A percentile compares a stretch with the other conserved stretches of the same genome.
Evolutionary conservation across 2,113 vertebrate species (phyloP).

Genomic region (Accipiter cooperii): DNA sequence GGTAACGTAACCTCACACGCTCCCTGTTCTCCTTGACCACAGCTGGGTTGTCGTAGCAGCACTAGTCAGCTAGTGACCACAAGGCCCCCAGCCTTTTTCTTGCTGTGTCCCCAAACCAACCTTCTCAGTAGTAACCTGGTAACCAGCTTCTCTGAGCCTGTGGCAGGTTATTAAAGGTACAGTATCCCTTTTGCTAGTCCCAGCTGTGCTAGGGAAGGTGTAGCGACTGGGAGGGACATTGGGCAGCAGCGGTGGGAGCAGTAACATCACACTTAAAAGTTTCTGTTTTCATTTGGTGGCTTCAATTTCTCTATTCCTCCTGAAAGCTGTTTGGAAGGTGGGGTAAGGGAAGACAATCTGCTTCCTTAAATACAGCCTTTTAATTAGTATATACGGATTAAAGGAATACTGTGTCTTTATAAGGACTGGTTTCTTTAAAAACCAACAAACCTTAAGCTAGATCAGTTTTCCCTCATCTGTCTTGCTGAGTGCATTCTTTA

Average conservation of each 20-base stretch:
- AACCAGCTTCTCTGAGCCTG: conserved; percentile 32
- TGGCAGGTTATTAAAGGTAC: conserved; percentile 63
- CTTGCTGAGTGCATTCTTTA: conserved; percentile 62
- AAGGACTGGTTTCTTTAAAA: conserved; percentile 52
- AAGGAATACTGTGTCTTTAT: conserved; percentile 73
- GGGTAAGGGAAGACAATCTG: neutral
- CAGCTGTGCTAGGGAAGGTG: conserved; percentile 10
- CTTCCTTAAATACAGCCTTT: neutral
- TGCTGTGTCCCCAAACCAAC: neutral
- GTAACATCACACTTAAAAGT: neutral
- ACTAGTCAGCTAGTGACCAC: conserved; percentile 22
- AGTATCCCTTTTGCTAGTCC: conserved; percentile 68
- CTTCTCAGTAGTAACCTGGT: conserved; percentile 16
- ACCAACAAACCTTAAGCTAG: neutral
- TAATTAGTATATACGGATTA: conserved; percentile 20
- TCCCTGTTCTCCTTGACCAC: conserved; percentile 55
- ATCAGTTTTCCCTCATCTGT: conserved; percentile 42
- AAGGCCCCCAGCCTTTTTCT: neutral
- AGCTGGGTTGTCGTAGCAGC: conserved; percentile 68
- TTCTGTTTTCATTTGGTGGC: neutral
- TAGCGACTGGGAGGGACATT: neutral
- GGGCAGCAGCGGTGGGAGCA: neutral
- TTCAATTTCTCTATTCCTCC: neutral
- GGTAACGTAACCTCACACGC: conserved; percentile 86
- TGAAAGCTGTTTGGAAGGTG: neutral